A percentile compares a stretch with the other conserved stretches of the same genome.
Evolutionary conservation across 2,113 vertebrate genomes (phyloP).

Genomic region (Ceratotherium simum): DNA sequence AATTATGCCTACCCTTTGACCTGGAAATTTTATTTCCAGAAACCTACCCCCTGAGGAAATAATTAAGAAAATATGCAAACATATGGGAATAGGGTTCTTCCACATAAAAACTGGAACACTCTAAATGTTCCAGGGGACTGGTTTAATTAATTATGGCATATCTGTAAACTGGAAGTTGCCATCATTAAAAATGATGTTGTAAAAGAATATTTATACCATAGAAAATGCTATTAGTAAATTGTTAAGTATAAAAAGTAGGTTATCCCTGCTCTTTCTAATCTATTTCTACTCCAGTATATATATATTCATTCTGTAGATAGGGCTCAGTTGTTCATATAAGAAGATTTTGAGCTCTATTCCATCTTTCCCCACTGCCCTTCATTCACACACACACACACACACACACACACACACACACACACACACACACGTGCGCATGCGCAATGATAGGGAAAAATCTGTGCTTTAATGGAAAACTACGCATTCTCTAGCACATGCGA

Average conservation of each 20-base stretch:
- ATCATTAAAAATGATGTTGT: not conserved
- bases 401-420: not conserved
- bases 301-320: not conserved
- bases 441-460: not conserved
- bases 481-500: not conserved
- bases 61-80: constrained; percentile 47
- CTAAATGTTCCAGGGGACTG: not conserved
- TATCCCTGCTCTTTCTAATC: not conserved
- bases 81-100: not conserved
- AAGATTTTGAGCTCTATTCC: not conserved
- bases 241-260: not conserved
- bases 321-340: not conserved
- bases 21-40: constrained; percentile 35
- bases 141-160: not conserved
- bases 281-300: not conserved
- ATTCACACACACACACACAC: not conserved
- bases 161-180: not conserved
- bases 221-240: constrained; percentile 10
- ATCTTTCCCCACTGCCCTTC: not conserved
- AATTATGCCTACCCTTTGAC: constrained; percentile 23
- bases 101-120: not conserved
- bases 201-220: not conserved
- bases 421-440: not conserved
- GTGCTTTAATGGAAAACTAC: not conserved
- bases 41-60: not conserved